phyloP scores from a whole-genome alignment of 2,888 invertebrate species.

The Nematopogon swammerdamellus region DNA sequence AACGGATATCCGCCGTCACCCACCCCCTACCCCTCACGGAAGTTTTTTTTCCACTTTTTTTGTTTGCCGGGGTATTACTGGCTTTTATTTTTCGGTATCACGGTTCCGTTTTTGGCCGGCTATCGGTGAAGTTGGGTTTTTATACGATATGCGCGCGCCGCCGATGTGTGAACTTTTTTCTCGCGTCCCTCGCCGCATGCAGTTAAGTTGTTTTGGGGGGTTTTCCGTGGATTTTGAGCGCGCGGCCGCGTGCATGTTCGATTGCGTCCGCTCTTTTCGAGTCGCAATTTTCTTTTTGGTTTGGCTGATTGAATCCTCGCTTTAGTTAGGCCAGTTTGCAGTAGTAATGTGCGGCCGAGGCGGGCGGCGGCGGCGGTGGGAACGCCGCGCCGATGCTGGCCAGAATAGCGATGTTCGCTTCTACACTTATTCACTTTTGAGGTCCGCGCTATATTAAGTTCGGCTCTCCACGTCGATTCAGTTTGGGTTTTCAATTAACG shows the following conservation, averaged over 20 bases:
- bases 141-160: conserved; percentile 40
- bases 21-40: conserved; percentile 18
- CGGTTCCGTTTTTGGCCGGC: conserved; percentile 51
- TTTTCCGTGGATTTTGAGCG: conserved; percentile 42
- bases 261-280: conserved; percentile 29
- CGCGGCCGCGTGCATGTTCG: conserved; percentile 40
- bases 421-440: conserved; percentile 39
- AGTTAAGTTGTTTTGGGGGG: conserved; percentile 48
- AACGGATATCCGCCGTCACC: conserved; percentile 18
- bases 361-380: conserved; percentile 25
- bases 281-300: conserved; percentile 31
- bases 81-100: conserved; percentile 56
- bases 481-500: no score
- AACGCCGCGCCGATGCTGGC: conserved; percentile 1
- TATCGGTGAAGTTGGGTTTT: conserved; percentile 47
- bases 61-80: conserved; percentile 39
- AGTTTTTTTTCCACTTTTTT: conserved; percentile 27
- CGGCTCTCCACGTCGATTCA: no score
- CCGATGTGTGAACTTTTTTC: conserved; percentile 51
- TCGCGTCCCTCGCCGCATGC: conserved; percentile 33
- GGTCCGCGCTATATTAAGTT: conserved; percentile 13
- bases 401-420: conserved; percentile 17
- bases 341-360: conserved; percentile 12
- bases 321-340: conserved; percentile 45
- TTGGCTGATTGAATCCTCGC: conserved; percentile 49